Conservation (phyloP, 2,888 invertebrate genomes). For the Timema cristinae region DNA sequence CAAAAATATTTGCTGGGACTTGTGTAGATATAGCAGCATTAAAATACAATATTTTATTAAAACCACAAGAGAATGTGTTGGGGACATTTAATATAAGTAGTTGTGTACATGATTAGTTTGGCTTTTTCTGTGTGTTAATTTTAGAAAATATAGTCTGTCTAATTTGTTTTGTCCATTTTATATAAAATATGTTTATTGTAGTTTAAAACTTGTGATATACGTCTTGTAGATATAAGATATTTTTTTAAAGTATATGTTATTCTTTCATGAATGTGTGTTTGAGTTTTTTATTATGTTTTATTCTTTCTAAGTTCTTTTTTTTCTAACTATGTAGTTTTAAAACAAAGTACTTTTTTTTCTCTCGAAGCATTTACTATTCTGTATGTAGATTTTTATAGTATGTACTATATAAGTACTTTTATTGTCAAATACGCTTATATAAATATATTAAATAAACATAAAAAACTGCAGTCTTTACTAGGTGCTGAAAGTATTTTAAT, state of each 20-base stretch:
- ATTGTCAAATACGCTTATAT: slow-evolving; percentile 24
- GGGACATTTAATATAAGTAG: background rate
- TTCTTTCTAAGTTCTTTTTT: slow-evolving; percentile 15
- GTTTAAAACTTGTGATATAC: background rate
- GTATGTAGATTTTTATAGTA: slow-evolving; percentile 26
- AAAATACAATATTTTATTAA: too few species aligned
- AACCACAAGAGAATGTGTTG: background rate
- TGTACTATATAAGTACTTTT: slow-evolving; percentile 18
- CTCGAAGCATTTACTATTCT: slow-evolving; percentile 27
- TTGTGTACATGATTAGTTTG: slow-evolving; percentile 2
- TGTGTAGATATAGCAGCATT: too few species aligned
- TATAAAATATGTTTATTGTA: background rate
- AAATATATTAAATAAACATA: slow-evolving; percentile 31
- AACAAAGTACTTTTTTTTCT: slow-evolving; percentile 17
- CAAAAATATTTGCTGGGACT: too few species aligned
- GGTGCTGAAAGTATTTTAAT: slow-evolving; percentile 31
- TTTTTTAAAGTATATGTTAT: slow-evolving; percentile 25
- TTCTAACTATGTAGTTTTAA: slow-evolving; percentile 21
- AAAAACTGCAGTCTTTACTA: slow-evolving; percentile 29
- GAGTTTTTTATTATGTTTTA: slow-evolving; percentile 16
- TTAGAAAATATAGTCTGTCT: background rate
- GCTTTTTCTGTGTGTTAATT: background rate
- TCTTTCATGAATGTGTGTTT: slow-evolving; percentile 23
- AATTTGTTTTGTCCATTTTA: background rate
- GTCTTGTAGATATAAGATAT: slow-evolving; percentile 27